Percentiles rank a stretch among this genome's conserved stretches.
phyloP scores from a whole-genome alignment of 2,888 invertebrate genomes.

The Agriopis marginaria region DNA sequence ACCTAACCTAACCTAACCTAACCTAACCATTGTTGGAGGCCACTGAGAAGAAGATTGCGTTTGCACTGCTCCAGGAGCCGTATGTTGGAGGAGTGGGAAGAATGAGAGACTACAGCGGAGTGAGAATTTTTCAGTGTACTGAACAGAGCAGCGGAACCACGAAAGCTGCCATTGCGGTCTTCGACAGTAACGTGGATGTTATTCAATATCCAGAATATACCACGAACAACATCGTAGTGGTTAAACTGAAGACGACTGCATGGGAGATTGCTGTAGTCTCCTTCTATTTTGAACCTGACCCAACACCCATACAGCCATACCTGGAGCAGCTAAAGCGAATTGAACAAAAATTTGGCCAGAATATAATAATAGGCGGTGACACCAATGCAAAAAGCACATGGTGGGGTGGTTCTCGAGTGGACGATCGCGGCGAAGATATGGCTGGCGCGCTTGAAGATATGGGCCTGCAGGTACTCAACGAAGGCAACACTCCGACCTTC shows the following conservation, averaged over 20 bases:
- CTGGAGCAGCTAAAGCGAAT: neutral
- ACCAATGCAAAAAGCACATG: neutral
- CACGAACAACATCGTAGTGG: conserved; percentile 32
- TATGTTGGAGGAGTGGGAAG: neutral
- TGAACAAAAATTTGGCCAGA: neutral
- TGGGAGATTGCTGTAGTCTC: conserved; percentile 36
- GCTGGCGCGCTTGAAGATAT: neutral
- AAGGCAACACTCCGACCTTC: conserved; percentile 16
- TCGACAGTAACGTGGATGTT: neutral
- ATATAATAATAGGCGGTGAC: neutral
- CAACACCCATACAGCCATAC: neutral
- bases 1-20: no score
- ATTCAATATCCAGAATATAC: conserved; percentile 1
- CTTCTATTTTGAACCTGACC: conserved; percentile 39
- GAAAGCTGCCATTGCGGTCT: neutral
- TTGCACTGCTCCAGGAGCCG: conserved; percentile 2
- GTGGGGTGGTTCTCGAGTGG: neutral
- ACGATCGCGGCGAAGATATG: neutral
- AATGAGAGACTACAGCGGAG: neutral
- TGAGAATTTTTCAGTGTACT: neutral
- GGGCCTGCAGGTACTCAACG: neutral
- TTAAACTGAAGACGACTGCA: conserved; percentile 27
- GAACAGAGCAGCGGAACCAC: neutral
- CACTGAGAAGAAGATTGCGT: neutral
- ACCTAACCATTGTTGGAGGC: neutral